Conservation (phyloP, 37 sponge, comb jelly and placozoan species). For the Oscarella lobularis region DNA sequence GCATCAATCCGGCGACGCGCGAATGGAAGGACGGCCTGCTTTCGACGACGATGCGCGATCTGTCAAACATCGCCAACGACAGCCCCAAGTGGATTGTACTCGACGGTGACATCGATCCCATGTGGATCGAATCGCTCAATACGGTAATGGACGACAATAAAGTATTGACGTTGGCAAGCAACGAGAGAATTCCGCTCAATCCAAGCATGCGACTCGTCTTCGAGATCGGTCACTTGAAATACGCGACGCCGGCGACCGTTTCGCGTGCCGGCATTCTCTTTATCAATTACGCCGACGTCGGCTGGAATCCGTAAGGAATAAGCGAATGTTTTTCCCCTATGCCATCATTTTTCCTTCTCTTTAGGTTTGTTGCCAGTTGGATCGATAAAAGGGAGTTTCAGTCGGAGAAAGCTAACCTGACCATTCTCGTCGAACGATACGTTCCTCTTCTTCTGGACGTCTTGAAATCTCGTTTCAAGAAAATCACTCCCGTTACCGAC, state of each 20-base stretch:
- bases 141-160: conserved; percentile 99
- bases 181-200: conserved; percentile 90
- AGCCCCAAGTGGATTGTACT: conserved; percentile 99
- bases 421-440: conserved; percentile 92
- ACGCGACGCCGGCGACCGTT: conserved; percentile 97
- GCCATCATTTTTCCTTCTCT: no score
- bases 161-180: conserved; percentile 89
- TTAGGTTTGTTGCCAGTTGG: no score
- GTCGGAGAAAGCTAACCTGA: conserved; percentile 93
- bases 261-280: conserved; percentile 92
- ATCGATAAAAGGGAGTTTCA: conserved; percentile 92
- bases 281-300: conserved; percentile 89
- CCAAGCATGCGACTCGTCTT: conserved; percentile 93
- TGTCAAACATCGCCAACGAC: conserved; percentile 90
- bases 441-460: conserved; percentile 81
- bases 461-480: conserved; percentile 79
- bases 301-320: no score
- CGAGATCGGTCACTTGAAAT: conserved; percentile 85
- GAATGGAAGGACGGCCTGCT: conserved; percentile 99
- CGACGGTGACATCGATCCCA: conserved; percentile 98
- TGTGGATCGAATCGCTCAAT: conserved; percentile 99
- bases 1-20: conserved; percentile 88
- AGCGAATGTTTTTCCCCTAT: no score
- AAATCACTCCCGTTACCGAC: conserved; percentile 93
- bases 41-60: conserved; percentile 93